Base-by-base conservation (phyloP, 2,797 vertebrate genomes). In the Denticeps clupeoides region DNA sequence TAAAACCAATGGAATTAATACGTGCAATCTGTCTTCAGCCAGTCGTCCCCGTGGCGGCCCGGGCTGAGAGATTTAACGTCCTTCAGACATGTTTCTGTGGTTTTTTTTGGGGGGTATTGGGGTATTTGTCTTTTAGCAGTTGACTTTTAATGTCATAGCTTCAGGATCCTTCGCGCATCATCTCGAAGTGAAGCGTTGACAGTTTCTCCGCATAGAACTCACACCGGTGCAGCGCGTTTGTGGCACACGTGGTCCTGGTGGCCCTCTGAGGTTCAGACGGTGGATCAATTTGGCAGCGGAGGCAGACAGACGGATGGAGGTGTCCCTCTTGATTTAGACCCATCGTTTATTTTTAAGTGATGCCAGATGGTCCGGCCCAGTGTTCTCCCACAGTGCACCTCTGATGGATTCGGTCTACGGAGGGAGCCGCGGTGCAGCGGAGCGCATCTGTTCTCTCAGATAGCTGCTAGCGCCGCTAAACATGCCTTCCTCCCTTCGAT, bases 281-380 rank as follows among this genome's bases (percentile, higher is more conserved):
- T 35, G 38, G 16, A 38, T 38, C 35, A 21, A 27, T 65, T 65
- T 76, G 79, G 79, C 77, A 74, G 53, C 37, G 47, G 72, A 74
- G 76, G 60, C 69, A 78, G 77, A 74, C 63, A 54, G 64, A 33
- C 46, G 46, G 46, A 48, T 38, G 33, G 46, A 48, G 23, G 9
- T 67, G 70, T 76, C 78, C 77, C 78, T 67, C 68, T 49, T 74
- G 77, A 72, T 73, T 77, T 70, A 62, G 63, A 72, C 58, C 65
- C 71, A 77, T 81, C 75, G 77, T 81, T 79, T 78, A 70, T 77
- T 79, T 79, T 74, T 79, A 81, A 81, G 77, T 75, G 79, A 63
- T 65, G 68, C 74, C 79, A 81, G 79, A 81, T 81, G 79, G 79
- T 59, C 70, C 68, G 56, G 71, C 60, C 68, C 69, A 68, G 71